These are phyloP conservation scores for Clavelina lepadiformis DNA, from an alignment of 23 tunicate genomes.

Conservation along the genomic window DNA sequence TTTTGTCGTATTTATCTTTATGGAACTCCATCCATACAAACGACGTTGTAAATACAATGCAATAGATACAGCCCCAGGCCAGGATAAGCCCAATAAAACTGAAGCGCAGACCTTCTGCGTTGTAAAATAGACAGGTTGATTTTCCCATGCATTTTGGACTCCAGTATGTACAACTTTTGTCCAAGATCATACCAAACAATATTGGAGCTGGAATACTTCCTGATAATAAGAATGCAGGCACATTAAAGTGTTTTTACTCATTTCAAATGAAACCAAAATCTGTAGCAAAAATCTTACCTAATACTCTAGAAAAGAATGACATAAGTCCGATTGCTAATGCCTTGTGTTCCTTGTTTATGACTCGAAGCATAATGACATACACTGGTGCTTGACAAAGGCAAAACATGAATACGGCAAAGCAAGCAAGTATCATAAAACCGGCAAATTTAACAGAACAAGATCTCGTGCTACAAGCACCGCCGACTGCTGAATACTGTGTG, in stretches of 20 bases:
- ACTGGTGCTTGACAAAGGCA: constrained; percentile 79
- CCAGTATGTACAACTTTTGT: constrained; percentile 74
- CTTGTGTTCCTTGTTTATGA: constrained; percentile 50
- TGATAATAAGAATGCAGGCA: background rate
- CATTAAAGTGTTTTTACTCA: no score
- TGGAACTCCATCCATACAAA: constrained; percentile 67
- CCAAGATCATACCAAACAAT: constrained; percentile 78
- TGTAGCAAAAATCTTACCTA: constrained; percentile 47
- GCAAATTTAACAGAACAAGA: constrained; percentile 57
- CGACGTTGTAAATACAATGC: constrained; percentile 24
- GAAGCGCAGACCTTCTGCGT: constrained; percentile 51
- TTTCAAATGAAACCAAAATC: no score
- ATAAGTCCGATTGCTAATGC: constrained; percentile 72
- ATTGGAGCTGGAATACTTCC: constrained; percentile 83
- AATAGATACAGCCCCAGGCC: constrained; percentile 33
- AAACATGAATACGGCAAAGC: constrained; percentile 28
- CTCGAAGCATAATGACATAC: constrained; percentile 58
- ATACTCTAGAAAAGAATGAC: constrained; percentile 62
- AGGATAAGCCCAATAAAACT: constrained; percentile 61
- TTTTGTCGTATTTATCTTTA: constrained; percentile 47
- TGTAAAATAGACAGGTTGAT: constrained; percentile 56
- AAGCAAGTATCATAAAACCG: constrained; percentile 39
- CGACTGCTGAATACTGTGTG: constrained; percentile 3
- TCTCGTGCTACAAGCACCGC: constrained; percentile 52
- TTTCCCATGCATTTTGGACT: constrained; percentile 70